phyloP scores from a whole-genome alignment of 2,888 invertebrate species.

The Coremacera marginata region DNA sequence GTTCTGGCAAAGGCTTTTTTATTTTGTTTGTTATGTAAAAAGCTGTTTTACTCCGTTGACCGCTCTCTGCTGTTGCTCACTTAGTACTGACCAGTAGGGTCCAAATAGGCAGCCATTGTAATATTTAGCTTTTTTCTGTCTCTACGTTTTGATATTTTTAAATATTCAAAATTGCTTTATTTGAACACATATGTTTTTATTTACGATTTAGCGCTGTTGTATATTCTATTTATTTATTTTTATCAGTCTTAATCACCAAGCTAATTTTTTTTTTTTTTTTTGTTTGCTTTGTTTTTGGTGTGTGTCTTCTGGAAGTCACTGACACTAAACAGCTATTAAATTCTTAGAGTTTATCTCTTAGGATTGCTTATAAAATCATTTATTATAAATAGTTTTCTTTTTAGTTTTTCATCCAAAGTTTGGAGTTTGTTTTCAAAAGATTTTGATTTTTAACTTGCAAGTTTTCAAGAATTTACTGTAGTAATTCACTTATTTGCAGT shows the following conservation, averaged over 20 bases:
- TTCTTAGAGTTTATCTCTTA: neutral
- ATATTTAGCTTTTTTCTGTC: conserved; percentile 45
- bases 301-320: conserved; percentile 19
- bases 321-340: conserved; percentile 11
- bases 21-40: neutral
- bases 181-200: neutral
- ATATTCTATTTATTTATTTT: conserved; percentile 10
- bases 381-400: neutral
- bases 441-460: conserved; percentile 27
- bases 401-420: too few relatives aligned
- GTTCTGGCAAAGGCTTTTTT: neutral
- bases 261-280: conserved; percentile 35
- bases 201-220: conserved; percentile 28
- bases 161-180: conserved; percentile 28
- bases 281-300: conserved; percentile 18
- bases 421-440: neutral
- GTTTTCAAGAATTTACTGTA: too few relatives aligned
- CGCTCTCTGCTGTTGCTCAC: conserved; percentile 24
- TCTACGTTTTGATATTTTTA: conserved; percentile 29
- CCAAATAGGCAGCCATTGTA: conserved; percentile 65
- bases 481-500: too few relatives aligned
- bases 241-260: conserved; percentile 40
- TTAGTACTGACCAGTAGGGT: conserved; percentile 69
- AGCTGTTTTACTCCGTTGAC: neutral
- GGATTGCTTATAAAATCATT: neutral